Percentiles rank a stretch among this genome's conserved stretches.
Evolutionary conservation across 2,113 vertebrate genomes (phyloP).

Genomic region (Malurus elegans): DNA sequence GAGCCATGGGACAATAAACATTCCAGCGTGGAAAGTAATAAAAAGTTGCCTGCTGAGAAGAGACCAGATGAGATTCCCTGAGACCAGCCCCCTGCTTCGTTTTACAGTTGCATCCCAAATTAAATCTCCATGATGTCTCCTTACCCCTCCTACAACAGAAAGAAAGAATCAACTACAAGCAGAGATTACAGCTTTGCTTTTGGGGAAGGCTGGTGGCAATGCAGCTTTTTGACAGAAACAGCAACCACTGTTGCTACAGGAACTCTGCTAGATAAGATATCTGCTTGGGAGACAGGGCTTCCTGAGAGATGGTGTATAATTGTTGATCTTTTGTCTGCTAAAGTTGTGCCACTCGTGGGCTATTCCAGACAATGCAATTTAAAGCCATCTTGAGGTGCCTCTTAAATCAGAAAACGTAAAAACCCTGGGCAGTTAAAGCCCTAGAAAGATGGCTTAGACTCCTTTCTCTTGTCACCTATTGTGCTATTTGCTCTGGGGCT

Average conservation of each 20-base stretch:
- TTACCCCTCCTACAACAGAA: background rate
- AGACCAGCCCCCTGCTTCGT: background rate
- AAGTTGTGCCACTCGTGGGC: background rate
- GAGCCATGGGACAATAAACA: constrained; percentile 46
- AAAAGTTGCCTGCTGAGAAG: constrained; percentile 57
- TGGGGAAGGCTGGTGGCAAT: background rate
- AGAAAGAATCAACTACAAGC: background rate
- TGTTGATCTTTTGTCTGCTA: background rate
- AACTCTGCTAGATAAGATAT: background rate
- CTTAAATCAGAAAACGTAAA: background rate
- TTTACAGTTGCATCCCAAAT: constrained; percentile 32
- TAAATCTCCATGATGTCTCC: constrained; percentile 6
- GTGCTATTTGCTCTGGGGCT: background rate
- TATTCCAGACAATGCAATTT: background rate
- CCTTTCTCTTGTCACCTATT: background rate
- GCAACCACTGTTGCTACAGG: background rate
- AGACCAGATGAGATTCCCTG: constrained; percentile 35
- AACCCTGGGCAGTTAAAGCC: background rate
- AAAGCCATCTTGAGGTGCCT: background rate
- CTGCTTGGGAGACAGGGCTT: background rate
- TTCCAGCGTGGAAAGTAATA: constrained; percentile 50
- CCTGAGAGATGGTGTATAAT: background rate
- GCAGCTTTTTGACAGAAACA: background rate
- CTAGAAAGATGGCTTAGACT: background rate
- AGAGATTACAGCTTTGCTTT: background rate